phyloP scores from a whole-genome alignment of 2,888 invertebrate genomes.

The Hypena proboscidalis region DNA sequence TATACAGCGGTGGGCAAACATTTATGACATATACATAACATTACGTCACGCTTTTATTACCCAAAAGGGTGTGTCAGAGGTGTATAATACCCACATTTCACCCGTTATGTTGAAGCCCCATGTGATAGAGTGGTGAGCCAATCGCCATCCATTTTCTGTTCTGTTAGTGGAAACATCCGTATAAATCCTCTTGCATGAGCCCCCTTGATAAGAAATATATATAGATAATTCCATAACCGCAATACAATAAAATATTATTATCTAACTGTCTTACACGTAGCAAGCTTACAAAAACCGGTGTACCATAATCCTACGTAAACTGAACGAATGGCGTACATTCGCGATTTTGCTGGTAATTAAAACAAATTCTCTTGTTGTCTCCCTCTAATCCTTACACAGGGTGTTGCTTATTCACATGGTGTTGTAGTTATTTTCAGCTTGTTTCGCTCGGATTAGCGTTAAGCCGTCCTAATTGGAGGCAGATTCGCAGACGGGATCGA shows the following conservation, averaged over 20 bases:
- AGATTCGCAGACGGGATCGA: constrained; percentile 47
- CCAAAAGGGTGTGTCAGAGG: no score
- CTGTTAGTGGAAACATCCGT: no score
- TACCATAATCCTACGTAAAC: constrained; percentile 33
- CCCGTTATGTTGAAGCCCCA: no score
- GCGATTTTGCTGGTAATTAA: constrained; percentile 53
- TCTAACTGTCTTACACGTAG: constrained; percentile 9
- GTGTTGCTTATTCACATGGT: constrained; percentile 62
- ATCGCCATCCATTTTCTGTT: no score
- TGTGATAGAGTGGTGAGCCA: no score
- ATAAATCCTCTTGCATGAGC: no score
- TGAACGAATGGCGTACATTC: constrained; percentile 31
- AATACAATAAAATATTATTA: constrained; percentile 8
- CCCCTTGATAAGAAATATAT: no score
- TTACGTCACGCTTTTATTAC: no score
- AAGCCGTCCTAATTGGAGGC: constrained; percentile 73
- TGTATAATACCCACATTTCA: no score
- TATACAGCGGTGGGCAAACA: no score
- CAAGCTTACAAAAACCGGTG: constrained; percentile 10
- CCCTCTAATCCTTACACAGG: constrained; percentile 51
- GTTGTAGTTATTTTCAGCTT: constrained; percentile 70
- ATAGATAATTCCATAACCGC: neutral
- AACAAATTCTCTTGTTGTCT: constrained; percentile 52
- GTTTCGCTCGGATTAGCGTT: constrained; percentile 66
- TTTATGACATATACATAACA: no score